Evolutionary conservation across 2,113 vertebrate genomes (phyloP).

Genomic region (Verasper variegatus): DNA sequence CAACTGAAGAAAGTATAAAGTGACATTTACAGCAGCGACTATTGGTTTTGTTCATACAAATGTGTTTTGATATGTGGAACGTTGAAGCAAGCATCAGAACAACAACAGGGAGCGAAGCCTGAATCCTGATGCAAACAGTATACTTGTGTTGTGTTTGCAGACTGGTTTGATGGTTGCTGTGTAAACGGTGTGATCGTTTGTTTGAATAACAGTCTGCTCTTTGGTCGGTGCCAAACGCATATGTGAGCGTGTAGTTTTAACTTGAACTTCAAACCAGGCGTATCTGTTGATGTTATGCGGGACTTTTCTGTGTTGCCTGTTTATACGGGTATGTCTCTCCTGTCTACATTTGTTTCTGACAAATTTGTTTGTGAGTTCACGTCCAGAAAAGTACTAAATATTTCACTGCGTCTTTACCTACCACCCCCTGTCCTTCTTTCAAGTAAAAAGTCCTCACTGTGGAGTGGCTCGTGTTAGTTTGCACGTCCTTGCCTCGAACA

Average conservation of each 20-base stretch:
- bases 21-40: conserved; percentile 1
- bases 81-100: neutral
- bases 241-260: conserved; percentile 48
- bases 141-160: conserved; percentile 34
- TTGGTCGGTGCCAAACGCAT: conserved; percentile 35
- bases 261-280: conserved; percentile 64
- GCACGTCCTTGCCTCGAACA: neutral
- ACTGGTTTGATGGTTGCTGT: conserved; percentile 23
- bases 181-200: conserved; percentile 28
- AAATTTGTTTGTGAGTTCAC: neutral
- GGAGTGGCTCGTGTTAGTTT: neutral
- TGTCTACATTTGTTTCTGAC: neutral
- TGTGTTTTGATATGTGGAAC: neutral
- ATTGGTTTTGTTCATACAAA: conserved; percentile 5
- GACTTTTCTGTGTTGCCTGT: neutral
- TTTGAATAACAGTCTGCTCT: conserved; percentile 11
- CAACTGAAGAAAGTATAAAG: neutral
- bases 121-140: conserved; percentile 16
- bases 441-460: neutral
- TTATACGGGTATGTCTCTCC: neutral
- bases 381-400: neutral
- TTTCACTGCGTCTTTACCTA: neutral
- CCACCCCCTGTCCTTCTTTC: neutral
- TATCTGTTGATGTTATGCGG: neutral
- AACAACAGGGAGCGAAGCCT: neutral